Conservation (phyloP, 2,113 vertebrate species). For the Polyodon spathula region DNA sequence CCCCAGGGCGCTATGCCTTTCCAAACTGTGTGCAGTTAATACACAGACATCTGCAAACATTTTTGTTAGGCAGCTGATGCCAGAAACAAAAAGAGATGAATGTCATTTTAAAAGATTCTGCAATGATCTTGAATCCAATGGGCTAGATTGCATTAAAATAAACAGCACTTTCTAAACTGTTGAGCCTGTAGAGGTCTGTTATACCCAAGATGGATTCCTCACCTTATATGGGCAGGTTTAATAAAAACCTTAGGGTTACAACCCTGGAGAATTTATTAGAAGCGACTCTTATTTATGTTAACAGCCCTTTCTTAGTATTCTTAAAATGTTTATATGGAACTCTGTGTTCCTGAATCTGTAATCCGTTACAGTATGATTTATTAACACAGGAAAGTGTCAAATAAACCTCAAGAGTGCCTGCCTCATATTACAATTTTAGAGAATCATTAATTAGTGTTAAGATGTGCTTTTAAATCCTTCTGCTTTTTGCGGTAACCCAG, state of each 20-base stretch:
- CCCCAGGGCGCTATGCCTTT: slow-evolving; percentile 44
- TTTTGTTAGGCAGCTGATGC: slow-evolving; percentile 47
- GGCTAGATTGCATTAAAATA: slow-evolving; percentile 52
- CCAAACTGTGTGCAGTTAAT: slow-evolving; percentile 55
- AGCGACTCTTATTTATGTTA: slow-evolving; percentile 40
- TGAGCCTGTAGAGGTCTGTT: slow-evolving; percentile 35
- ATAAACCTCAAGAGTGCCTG: slow-evolving; percentile 11
- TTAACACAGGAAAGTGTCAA: slow-evolving; percentile 11
- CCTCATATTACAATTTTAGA: background rate
- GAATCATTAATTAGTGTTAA: slow-evolving; percentile 11
- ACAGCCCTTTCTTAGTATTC: slow-evolving; percentile 40
- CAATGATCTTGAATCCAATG: slow-evolving; percentile 44
- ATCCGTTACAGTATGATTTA: slow-evolving; percentile 18
- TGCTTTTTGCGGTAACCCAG: background rate
- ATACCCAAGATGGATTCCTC: slow-evolving; percentile 32
- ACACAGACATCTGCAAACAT: slow-evolving; percentile 58
- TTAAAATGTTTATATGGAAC: slow-evolving; percentile 24
- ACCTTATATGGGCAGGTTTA: slow-evolving; percentile 53
- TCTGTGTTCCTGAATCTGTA: slow-evolving; percentile 5
- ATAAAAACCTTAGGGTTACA: slow-evolving; percentile 47
- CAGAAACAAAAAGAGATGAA: slow-evolving; percentile 42
- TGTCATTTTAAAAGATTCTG: slow-evolving; percentile 35
- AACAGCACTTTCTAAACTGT: slow-evolving; percentile 35
- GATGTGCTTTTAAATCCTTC: background rate
- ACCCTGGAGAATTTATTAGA: slow-evolving; percentile 46